Conservation (phyloP, 2,888 invertebrate genomes). For the Calliphora vomitoria region DNA sequence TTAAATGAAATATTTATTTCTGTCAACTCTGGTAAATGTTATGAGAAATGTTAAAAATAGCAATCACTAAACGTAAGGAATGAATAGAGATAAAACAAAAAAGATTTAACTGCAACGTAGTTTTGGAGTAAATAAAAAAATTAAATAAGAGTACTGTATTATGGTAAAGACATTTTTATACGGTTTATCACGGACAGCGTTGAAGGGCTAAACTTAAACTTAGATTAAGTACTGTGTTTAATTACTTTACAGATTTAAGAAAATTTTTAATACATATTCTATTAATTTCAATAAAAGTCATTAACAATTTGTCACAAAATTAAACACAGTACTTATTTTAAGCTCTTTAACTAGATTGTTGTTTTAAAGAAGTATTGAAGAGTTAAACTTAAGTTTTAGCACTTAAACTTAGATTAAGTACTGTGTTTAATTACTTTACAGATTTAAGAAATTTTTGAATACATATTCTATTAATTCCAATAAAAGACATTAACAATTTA, state of each 20-base stretch:
- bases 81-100: not conserved
- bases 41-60: not conserved
- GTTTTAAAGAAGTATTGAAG: not conserved
- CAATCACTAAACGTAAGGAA: not conserved
- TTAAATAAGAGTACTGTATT: not conserved
- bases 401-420: not conserved
- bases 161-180: conserved; percentile 13
- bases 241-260: not conserved
- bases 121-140: conserved; percentile 3
- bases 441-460: too few relatives aligned
- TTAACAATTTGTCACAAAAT: too few relatives aligned
- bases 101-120: not conserved
- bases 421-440: not conserved
- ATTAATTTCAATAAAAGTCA: too few relatives aligned
- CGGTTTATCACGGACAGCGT: not conserved
- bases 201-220: not conserved
- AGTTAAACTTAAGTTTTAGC: not conserved
- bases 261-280: too few relatives aligned
- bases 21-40: not conserved
- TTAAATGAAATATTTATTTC: too few relatives aligned
- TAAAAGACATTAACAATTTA: too few relatives aligned
- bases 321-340: too few relatives aligned
- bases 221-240: conserved; percentile 2
- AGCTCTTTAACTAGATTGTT: too few relatives aligned
- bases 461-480: too few relatives aligned